These are phyloP conservation scores for Fistularia tabacaria DNA, from an alignment of 2,797 vertebrate species.

Conservation along the genomic window DNA sequence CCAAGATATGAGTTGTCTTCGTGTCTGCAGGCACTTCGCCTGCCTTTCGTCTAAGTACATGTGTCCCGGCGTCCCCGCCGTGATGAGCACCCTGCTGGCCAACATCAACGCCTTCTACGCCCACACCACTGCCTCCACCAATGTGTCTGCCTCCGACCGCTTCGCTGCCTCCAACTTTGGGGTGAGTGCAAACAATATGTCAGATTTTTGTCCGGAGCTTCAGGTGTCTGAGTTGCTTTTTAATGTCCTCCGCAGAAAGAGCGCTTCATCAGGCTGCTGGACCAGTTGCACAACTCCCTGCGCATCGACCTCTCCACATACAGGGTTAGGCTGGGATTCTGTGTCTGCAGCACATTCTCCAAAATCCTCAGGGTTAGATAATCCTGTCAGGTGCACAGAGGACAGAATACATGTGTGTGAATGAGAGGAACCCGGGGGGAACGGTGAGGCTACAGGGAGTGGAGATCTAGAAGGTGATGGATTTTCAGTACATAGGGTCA, in stretches of 20 bases:
- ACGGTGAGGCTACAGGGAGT: too few relatives aligned
- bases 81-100: slow-evolving; percentile 97
- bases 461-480: too few relatives aligned
- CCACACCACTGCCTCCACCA: slow-evolving; percentile 96
- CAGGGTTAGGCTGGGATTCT: slow-evolving; percentile 73
- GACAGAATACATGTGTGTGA: too few relatives aligned
- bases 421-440: too few relatives aligned
- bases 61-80: slow-evolving; percentile 95
- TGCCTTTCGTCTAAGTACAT: slow-evolving; percentile 99
- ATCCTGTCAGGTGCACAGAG: too few relatives aligned
- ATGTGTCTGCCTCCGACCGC: slow-evolving; percentile 94
- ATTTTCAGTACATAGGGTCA: too few relatives aligned
- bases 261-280: slow-evolving; percentile 93
- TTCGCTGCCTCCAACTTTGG: slow-evolving; percentile 98
- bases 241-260: slow-evolving; percentile 89
- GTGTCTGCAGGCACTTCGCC: slow-evolving; percentile 87
- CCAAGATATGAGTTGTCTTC: not conserved
- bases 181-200: slow-evolving; percentile 60
- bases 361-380: too few relatives aligned
- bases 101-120: slow-evolving; percentile 99
- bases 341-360: too few relatives aligned
- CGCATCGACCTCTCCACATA: slow-evolving; percentile 97
- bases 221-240: not conserved
- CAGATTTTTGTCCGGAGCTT: not conserved
- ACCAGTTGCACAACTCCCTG: slow-evolving; percentile 96